A percentile compares a stretch with the other conserved stretches of the same genome.
Conservation (phyloP, 2,888 invertebrate genomes). For the Iphiclides podalirius region DNA sequence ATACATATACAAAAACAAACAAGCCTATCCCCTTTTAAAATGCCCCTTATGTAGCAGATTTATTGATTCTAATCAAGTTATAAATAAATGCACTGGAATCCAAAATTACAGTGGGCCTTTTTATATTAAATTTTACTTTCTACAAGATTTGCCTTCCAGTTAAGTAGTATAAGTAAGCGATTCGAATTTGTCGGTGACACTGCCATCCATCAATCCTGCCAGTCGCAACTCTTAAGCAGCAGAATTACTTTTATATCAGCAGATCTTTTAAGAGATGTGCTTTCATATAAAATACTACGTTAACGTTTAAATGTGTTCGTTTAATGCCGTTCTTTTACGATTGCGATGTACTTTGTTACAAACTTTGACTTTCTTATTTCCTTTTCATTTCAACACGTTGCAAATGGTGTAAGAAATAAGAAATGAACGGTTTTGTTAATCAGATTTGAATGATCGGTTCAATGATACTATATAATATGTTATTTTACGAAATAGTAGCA, state of each 20-base stretch:
- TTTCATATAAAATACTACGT: conserved; percentile 55
- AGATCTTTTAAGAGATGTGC: conserved; percentile 53
- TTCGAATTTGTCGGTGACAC: conserved; percentile 64
- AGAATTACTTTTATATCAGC: conserved; percentile 68
- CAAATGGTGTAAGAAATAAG: conserved; percentile 4
- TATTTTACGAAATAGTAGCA: not conserved
- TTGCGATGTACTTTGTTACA: conserved; percentile 32
- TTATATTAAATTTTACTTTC: not conserved
- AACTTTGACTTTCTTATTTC: conserved; percentile 35
- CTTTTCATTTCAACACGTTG: conserved; percentile 37
- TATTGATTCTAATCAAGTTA: no score
- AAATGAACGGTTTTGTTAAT: not conserved
- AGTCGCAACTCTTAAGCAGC: conserved; percentile 61
- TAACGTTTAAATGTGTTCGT: conserved; percentile 35
- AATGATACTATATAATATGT: not conserved
- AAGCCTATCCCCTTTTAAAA: no score
- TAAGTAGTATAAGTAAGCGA: conserved; percentile 42
- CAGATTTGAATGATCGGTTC: not conserved
- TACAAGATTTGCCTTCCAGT: conserved; percentile 31
- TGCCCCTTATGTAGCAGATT: no score
- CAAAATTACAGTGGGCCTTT: no score
- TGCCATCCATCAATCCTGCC: conserved; percentile 67
- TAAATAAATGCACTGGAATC: no score
- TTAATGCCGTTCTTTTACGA: conserved; percentile 31
- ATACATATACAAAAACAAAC: no score